These are phyloP conservation scores for Piscicola geometra DNA, from an alignment of 2,888 invertebrate species.

Conservation along the genomic window DNA sequence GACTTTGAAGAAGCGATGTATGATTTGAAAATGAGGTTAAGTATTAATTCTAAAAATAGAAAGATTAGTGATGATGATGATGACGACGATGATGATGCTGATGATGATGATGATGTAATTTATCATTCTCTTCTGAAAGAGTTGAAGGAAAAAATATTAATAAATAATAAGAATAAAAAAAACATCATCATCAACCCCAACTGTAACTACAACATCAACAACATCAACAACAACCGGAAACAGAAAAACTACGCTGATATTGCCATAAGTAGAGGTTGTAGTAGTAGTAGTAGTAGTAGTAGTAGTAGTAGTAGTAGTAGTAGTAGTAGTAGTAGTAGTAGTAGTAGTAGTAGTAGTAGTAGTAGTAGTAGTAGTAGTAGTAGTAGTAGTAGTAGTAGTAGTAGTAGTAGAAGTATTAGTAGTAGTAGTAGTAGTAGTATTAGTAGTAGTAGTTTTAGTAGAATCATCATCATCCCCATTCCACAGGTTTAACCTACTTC, in stretches of 20 bases:
- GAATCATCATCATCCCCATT: background rate
- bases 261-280: background rate
- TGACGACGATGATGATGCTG: background rate
- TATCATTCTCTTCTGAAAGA: background rate
- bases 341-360: background rate
- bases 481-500: background rate
- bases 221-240: background rate
- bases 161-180: background rate
- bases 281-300: background rate
- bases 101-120: background rate
- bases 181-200: background rate
- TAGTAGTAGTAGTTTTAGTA: no score
- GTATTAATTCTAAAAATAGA: no score
- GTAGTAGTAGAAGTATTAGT: no score
- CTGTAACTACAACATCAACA: background rate
- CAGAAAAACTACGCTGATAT: background rate
- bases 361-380: no score
- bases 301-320: background rate
- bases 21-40: background rate
- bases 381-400: no score
- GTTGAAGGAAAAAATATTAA: background rate
- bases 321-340: background rate
- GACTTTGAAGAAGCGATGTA: background rate
- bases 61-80: background rate
- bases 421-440: no score